Evolutionary conservation across 2,888 invertebrate genomes (phyloP).

Genomic region (Orchestes rusci): DNA sequence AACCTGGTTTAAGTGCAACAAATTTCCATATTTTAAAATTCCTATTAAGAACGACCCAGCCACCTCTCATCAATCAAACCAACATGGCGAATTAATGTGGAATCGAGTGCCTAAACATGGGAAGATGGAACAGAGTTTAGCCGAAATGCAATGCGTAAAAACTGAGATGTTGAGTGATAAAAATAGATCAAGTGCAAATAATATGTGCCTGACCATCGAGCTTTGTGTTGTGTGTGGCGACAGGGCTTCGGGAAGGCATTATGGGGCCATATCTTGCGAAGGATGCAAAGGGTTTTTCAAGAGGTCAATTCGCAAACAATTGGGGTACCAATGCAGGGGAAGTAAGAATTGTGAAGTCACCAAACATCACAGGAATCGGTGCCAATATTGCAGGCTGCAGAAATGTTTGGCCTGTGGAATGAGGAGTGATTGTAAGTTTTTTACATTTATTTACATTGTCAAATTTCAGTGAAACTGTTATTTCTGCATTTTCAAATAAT

Average conservation of each 20-base stretch:
- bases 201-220: constrained; percentile 63
- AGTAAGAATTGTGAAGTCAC: constrained; percentile 96
- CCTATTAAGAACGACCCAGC: too few species aligned
- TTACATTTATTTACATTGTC: too few species aligned
- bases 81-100: too few species aligned
- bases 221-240: constrained; percentile 95
- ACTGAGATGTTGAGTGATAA: constrained; percentile 40
- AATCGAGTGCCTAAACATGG: too few species aligned
- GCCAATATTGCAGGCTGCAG: constrained; percentile 96
- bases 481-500: too few species aligned
- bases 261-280: constrained; percentile 84
- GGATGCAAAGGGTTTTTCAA: constrained; percentile 31
- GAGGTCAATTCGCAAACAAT: constrained; percentile 57
- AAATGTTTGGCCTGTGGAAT: constrained; percentile 97
- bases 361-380: constrained; percentile 96
- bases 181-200: constrained; percentile 38
- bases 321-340: constrained; percentile 95
- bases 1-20: constrained; percentile 38
- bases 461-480: too few species aligned
- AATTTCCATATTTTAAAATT: constrained; percentile 37
- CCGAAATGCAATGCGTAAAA: constrained; percentile 36
- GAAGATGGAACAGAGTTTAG: constrained; percentile 35
- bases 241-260: constrained; percentile 90
- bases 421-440: constrained; percentile 93
- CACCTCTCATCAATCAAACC: too few species aligned